Conservation (phyloP, 2,888 invertebrate genomes). For the Callyntrura sp. region DNA sequence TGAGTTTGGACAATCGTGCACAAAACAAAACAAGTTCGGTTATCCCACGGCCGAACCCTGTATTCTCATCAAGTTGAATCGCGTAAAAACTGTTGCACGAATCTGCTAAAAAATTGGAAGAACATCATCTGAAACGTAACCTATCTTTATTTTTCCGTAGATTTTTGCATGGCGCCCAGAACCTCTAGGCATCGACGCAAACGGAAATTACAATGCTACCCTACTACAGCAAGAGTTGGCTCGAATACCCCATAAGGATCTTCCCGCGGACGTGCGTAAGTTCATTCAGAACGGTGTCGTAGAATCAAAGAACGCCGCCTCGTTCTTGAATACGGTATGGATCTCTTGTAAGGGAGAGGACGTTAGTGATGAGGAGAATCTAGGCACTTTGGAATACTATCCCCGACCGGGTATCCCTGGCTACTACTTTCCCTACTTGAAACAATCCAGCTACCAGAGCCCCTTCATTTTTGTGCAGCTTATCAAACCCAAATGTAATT, state of each 20-base stretch:
- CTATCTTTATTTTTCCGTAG: no score
- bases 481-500: no score
- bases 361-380: slow-evolving; percentile 96
- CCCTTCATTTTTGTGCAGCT: slow-evolving; percentile 90
- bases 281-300: no score
- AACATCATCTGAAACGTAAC: no score
- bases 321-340: slow-evolving; percentile 92
- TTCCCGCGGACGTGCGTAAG: slow-evolving; percentile 68
- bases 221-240: slow-evolving; percentile 56
- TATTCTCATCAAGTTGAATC: slow-evolving; percentile 98
- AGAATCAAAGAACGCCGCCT: no score
- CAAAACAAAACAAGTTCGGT: slow-evolving; percentile 92
- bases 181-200: slow-evolving; percentile 86
- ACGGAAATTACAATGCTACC: slow-evolving; percentile 87
- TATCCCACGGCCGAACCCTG: slow-evolving; percentile 96
- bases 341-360: slow-evolving; percentile 98
- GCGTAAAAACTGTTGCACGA: no score
- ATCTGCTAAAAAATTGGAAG: no score
- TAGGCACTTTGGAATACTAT: no score
- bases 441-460: slow-evolving; percentile 94
- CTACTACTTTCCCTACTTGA: slow-evolving; percentile 94
- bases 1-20: slow-evolving; percentile 91
- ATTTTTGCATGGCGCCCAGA: slow-evolving; percentile 95
- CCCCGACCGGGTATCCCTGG: slow-evolving; percentile 94
- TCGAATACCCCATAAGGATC: slow-evolving; percentile 85